phyloP scores from a whole-genome alignment of 1,140 invertebrate genomes.

The Oscheius sp. region DNA sequence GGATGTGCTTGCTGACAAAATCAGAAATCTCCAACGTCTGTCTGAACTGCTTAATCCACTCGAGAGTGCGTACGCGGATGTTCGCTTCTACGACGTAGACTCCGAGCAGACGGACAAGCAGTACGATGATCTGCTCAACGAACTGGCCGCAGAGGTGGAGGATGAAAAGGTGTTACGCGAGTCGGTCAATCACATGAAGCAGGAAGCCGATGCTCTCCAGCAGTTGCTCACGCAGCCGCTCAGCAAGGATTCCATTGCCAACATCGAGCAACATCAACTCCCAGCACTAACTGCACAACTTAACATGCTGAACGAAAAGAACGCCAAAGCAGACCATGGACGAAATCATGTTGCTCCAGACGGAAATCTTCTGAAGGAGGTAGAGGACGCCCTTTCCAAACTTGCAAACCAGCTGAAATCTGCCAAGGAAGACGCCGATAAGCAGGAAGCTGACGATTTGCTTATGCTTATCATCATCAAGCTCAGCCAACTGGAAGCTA shows the following conservation, averaged over 20 bases:
- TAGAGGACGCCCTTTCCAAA: background rate
- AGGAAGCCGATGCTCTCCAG: slow-evolving; percentile 19
- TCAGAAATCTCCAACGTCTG: slow-evolving; percentile 43
- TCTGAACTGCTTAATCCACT: slow-evolving; percentile 50
- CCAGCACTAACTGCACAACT: slow-evolving; percentile 20
- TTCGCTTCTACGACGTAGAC: slow-evolving; percentile 52
- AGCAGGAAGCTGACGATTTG: slow-evolving; percentile 4
- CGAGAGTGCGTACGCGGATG: slow-evolving; percentile 50
- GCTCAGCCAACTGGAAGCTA: background rate
- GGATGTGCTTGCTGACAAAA: slow-evolving; percentile 21
- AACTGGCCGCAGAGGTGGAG: slow-evolving; percentile 38
- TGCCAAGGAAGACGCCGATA: slow-evolving; percentile 6
- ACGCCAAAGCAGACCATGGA: background rate
- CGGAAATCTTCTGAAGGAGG: background rate
- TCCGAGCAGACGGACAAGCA: slow-evolving; percentile 48
- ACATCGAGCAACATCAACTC: slow-evolving; percentile 11
- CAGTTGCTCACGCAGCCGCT: background rate
- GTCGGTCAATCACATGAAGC: slow-evolving; percentile 19
- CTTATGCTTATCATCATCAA: background rate
- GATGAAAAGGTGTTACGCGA: slow-evolving; percentile 32
- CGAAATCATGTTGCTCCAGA: slow-evolving; percentile 12
- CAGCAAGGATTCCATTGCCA: slow-evolving; percentile 7
- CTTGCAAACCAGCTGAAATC: background rate
- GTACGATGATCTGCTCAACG: slow-evolving; percentile 42
- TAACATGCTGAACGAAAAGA: slow-evolving; percentile 8